Base-by-base conservation (phyloP, 1,140 invertebrate genomes). In the Chelonus insularis region DNA sequence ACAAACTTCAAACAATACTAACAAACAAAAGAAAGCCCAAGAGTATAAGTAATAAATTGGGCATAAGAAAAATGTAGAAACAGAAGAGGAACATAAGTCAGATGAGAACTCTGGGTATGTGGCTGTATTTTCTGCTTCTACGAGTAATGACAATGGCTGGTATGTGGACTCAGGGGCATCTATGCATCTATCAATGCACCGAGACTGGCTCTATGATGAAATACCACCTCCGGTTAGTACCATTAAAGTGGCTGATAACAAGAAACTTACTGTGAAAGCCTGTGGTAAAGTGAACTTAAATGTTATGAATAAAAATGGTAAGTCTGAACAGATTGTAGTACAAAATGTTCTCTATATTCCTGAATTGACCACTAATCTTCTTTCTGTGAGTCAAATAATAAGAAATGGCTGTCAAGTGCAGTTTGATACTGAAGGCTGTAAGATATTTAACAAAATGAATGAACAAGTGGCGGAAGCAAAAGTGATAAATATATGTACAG, bases 341-440 rank as follows among this genome's bases (percentile, higher is more conserved):
- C n/a, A 62, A 9, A 18, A 66, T 52, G 64, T 66, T 6, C 12
- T 62, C 8, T 54, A 51, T 36, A 23, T 63, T 3, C 43, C 60
- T 4, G 41, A 32, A 8, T 4, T 55, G n/a, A n/a, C n/a, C n/a
- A 60, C 54, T 14, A 66, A 66, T 48, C 54, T 66, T 12, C 25
- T 63, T 20, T 63, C 60, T 11, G 64, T 66, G 9, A 63, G 56
- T 34, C 54, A 66, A 51, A 62, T 66, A 3, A 32, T 54, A 4
- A 12, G 47, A 20, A 62, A 63, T 50, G 60, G 57, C 1, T 9
- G 20, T 25, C 14, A 14, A 5, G 56, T 66, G 4, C 32, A 7
- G 6, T 66, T 66, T 41, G 12, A 16, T 9, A 12, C 1, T 3
- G n/a, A 34, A 14, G 54, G 58, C 12, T 43, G 47, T 12, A 36